Conservation (phyloP, 1,140 invertebrate species). For the Bemisia tabaci region DNA sequence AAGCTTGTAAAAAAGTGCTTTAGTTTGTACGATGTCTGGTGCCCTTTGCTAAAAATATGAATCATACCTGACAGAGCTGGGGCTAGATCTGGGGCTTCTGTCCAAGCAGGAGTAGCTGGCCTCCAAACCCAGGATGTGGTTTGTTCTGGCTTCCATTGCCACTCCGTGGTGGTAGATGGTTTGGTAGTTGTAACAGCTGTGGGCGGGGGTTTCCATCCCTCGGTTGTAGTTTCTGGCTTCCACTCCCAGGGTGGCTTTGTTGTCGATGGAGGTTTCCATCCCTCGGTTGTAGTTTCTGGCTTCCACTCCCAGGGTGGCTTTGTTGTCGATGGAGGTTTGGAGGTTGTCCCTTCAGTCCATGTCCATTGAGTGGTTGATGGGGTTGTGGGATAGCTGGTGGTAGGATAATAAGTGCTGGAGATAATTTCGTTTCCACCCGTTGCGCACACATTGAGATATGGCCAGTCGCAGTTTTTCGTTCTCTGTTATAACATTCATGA, state of each 20-base stretch:
- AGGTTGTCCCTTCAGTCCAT: slow-evolving; percentile 13
- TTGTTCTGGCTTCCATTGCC: slow-evolving; percentile 16
- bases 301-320: slow-evolving; percentile 18
- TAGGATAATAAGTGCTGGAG: too few species aligned
- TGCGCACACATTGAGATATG: slow-evolving; percentile 48
- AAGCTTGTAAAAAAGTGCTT: too few species aligned
- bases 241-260: slow-evolving; percentile 19
- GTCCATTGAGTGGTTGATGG: slow-evolving; percentile 13
- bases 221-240: slow-evolving; percentile 8
- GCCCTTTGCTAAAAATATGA: too few species aligned
- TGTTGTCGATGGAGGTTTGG: slow-evolving; percentile 16
- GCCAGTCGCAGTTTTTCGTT: slow-evolving; percentile 63
- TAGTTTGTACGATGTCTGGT: too few species aligned
- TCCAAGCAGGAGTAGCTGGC: slow-evolving; percentile 23
- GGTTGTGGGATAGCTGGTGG: slow-evolving; percentile 17
- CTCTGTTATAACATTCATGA: too few species aligned
- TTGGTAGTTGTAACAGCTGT: slow-evolving; percentile 28
- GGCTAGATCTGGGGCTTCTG: slow-evolving; percentile 15
- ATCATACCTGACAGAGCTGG: neutral
- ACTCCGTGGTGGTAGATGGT: slow-evolving; percentile 25
- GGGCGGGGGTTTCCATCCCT: slow-evolving; percentile 11
- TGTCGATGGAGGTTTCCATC: slow-evolving; percentile 12
- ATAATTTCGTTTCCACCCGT: slow-evolving; percentile 10
- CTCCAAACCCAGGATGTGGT: slow-evolving; percentile 22
- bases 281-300: slow-evolving; percentile 5